Evolutionary conservation across 2,797 vertebrate species (phyloP).

Genomic region (Sebastes steindachneri): DNA sequence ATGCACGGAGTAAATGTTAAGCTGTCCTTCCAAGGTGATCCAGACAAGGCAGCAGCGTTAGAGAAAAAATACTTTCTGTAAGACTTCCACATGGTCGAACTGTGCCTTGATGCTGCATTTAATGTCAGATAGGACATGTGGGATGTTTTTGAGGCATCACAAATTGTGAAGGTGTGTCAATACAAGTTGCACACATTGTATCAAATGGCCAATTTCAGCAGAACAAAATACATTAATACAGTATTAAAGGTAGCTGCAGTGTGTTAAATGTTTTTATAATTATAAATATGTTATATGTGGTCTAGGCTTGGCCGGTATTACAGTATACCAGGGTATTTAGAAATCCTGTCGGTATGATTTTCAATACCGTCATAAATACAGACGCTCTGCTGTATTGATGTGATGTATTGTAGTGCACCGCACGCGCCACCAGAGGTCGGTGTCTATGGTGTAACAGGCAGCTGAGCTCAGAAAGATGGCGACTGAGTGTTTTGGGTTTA

Average conservation of each 20-base stretch:
- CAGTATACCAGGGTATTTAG: too few species aligned
- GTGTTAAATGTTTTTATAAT: not conserved
- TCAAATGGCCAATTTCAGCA: not conserved
- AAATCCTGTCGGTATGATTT: too few species aligned
- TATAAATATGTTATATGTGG: not conserved
- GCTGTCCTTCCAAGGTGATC: slow-evolving; percentile 61
- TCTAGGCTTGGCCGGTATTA: too few species aligned
- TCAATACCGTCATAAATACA: too few species aligned
- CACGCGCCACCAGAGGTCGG: too few species aligned
- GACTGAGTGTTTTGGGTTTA: too few species aligned
- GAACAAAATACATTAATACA: not conserved
- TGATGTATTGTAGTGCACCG: too few species aligned
- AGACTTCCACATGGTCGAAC: not conserved
- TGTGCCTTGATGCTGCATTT: not conserved
- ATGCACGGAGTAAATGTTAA: slow-evolving; percentile 29
- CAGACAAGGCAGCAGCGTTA: not conserved
- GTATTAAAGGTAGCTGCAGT: not conserved
- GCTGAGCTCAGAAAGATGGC: too few species aligned
- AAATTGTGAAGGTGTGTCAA: not conserved
- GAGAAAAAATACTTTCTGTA: not conserved
- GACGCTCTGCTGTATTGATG: too few species aligned
- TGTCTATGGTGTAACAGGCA: too few species aligned
- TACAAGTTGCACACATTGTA: not conserved
- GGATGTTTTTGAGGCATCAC: not conserved
- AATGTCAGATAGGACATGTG: not conserved